A percentile compares a stretch with the other conserved stretches of the same genome.
phyloP scores from a whole-genome alignment of 1,140 invertebrate species.

The Lepeophtheirus salmonis region DNA sequence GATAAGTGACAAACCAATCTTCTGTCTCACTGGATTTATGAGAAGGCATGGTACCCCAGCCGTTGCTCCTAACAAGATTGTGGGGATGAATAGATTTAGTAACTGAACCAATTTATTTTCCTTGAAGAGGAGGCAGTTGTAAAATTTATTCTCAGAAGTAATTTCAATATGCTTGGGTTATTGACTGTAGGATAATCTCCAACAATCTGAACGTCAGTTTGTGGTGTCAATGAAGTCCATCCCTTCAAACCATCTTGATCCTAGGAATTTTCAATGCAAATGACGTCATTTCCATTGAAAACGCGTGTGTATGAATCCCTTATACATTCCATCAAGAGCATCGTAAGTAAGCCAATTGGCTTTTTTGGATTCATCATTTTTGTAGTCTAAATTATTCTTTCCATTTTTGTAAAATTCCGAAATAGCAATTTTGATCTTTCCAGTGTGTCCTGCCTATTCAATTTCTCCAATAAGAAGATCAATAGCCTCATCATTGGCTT shows the following conservation, averaged over 20 bases:
- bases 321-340: constrained; percentile 65
- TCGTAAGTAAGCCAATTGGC: constrained; percentile 50
- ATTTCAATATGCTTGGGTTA: constrained; percentile 84
- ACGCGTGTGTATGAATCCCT: no score
- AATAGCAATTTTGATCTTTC: constrained; percentile 85
- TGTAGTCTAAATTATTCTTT: constrained; percentile 93
- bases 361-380: constrained; percentile 50
- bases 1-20: constrained; percentile 94
- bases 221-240: constrained; percentile 60
- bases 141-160: constrained; percentile 91
- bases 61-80: constrained; percentile 71
- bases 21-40: constrained; percentile 96
- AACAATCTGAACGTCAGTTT: constrained; percentile 63
- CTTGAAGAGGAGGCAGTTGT: constrained; percentile 89
- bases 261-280: constrained; percentile 89
- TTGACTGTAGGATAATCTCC: constrained; percentile 94
- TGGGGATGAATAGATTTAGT: constrained; percentile 93
- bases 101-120: constrained; percentile 82
- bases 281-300: constrained; percentile 84
- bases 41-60: constrained; percentile 76
- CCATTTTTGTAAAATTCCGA: constrained; percentile 77
- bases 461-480: constrained; percentile 76
- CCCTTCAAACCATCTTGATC: constrained; percentile 79
- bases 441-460: constrained; percentile 76
- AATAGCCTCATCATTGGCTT: constrained; percentile 80